Evolutionary conservation across 2,888 invertebrate species (phyloP), one percentile per base, ranked within the genome.

Genomic region (Andrena dorsata): DNA sequence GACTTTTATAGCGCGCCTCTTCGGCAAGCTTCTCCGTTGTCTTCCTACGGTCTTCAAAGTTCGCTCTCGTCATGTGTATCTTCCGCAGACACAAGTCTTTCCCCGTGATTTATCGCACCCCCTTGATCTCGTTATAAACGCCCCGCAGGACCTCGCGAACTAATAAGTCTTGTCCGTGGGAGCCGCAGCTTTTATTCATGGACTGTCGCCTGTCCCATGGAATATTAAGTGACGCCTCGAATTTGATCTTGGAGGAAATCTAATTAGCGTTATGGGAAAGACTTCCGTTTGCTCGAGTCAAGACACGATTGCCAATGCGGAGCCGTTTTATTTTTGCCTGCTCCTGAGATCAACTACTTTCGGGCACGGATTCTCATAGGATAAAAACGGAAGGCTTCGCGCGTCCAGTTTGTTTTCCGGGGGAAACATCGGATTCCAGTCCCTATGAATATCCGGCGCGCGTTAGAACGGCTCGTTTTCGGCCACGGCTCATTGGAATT

Each of bases 381-480:
- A 41, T 16, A 5, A 16, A 49, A 47, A 1, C n/a, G 30, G 13
- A 23, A 32, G 13, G 13, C 60, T 20, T 60, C 16, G 10, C 32
- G 28, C 1, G 8, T 23, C 60, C 16, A 47, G 23, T n/a, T 23
- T 20, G 23, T 66, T 74, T 41, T 8, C 2, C 5, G 51, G 1
- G 28, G 5, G 26, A 35, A n/a, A 49, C n/a, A 32, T 23, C 20
- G 23, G 30, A 35, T 30, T 64, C 35, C 3, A 58, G 56, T 3
- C 1, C 23, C 16, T 10, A 64, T 79, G 64, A 76, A 79, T 70
- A 60, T 66, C 41, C 56, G 13, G 56, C 10, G 13, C n/a, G 32
- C 28, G 49, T 56, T 65, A 35, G 53, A 68, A 28, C 10, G 13
- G 10, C 32, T 13, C 5, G 61, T 80, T 80, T 80, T 78, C 51